phyloP scores from a whole-genome alignment of 35 echinoderm and acorn worm genomes.

The Nesometra sesokonis region DNA sequence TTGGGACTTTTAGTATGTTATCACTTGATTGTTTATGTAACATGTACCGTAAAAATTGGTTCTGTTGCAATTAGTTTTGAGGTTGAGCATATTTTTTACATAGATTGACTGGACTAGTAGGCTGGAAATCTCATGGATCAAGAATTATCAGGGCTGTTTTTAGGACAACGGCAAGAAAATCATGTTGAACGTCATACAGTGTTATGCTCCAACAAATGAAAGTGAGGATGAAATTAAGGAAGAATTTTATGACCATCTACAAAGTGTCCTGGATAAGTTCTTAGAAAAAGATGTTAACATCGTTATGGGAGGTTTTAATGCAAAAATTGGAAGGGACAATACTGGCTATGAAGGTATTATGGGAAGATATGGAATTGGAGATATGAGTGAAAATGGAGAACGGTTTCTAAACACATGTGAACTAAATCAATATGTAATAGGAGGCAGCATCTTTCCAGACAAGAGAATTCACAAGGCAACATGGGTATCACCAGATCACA shows the following conservation, averaged over 20 bases:
- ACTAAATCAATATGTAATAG: background rate
- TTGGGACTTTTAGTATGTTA: too few relatives aligned
- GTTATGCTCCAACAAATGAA: background rate
- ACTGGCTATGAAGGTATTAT: background rate
- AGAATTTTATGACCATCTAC: background rate
- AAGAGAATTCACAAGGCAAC: slow-evolving; percentile 24
- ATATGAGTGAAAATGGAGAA: slow-evolving; percentile 2
- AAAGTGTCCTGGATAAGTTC: background rate
- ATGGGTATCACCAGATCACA: slow-evolving; percentile 19
- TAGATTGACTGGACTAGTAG: background rate
- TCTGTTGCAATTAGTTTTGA: too few relatives aligned
- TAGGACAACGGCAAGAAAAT: background rate
- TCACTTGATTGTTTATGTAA: too few relatives aligned
- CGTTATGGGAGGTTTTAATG: background rate
- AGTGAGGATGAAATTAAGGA: background rate
- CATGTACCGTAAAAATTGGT: too few relatives aligned
- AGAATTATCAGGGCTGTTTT: background rate
- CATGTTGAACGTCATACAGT: background rate
- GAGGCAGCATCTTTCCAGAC: slow-evolving; percentile 1
- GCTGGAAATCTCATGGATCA: background rate
- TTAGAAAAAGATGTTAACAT: background rate
- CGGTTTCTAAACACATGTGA: background rate
- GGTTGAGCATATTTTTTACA: too few relatives aligned
- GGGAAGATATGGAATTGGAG: background rate
- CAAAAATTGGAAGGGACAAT: background rate